Evolutionary conservation across 2,113 vertebrate species (phyloP), one percentile per base, ranked within the genome.

Genomic region (Rhinichthys klamathensis): DNA sequence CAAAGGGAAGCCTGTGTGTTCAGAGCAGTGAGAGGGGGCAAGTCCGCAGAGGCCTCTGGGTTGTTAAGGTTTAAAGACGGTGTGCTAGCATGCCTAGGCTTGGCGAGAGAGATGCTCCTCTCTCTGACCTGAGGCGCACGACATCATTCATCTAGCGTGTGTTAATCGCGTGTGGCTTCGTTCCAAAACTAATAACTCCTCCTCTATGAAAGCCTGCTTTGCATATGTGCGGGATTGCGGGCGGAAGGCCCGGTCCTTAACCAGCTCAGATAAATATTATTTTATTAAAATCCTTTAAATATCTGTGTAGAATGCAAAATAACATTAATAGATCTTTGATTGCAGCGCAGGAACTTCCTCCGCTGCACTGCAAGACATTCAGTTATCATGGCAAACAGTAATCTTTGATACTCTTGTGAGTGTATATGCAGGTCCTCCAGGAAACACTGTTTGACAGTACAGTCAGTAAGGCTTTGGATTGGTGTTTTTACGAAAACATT

Each of bases 381-480:
- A 60, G 70, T 82, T 88, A 74, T 44, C 65, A 88, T 89, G 89
- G 85, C 73, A 30, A 75, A 87, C 72, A 54, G 75, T 72, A 38
- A 49, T 86, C 86, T 87, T 88, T 88, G 87, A 88, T 74, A 86
- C 74, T 84, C 73, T 82, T 84, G 61, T 87, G 77, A 90, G 85
- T 82, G 81, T 88, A 83, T 65, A 83, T 58, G 51, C 90, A 93
- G 93, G 93, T 94, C 92, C 90, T 91, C 90, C 92, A 91, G 85
- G 73, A 89, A 89, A 90, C 84, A 89, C 87, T 87, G 86, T 87
- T 89, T 88, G 89, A 92, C 76, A 92, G 90, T 73, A 44, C 87
- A 92, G 92, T 91, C 91, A 93, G 93, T 97, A 97, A 97, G 97
- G 97, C 95, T 91, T 95, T 91, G 90, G 96, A 96, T 93, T 86